Percentiles rank a stretch among this genome's conserved stretches.
Conservation (phyloP, 2,113 vertebrate genomes). For the Phyllostomus discolor region DNA sequence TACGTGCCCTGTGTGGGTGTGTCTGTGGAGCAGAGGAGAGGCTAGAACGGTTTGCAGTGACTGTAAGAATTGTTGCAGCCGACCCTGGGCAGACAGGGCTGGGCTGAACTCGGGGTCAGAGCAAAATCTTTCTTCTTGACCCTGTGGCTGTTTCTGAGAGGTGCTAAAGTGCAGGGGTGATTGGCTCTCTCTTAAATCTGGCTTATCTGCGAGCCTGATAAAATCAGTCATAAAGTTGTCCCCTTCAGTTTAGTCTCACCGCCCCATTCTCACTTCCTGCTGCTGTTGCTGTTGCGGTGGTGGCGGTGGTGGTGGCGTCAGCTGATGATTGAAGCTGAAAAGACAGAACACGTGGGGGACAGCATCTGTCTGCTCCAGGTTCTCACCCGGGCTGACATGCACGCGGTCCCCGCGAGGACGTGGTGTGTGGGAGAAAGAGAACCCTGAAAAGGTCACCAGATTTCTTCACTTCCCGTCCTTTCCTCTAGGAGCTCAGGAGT, state of each 20-base stretch:
- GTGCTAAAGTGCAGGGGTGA: not conserved
- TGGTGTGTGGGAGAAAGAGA: fast-evolving
- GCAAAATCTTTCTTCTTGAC: not conserved
- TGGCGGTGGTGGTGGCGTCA: no score
- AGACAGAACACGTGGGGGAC: not conserved
- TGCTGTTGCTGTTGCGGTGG: not conserved
- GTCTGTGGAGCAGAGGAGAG: not conserved
- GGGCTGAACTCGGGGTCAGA: not conserved
- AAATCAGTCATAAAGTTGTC: not conserved
- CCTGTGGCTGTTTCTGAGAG: not conserved
- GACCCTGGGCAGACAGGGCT: not conserved
- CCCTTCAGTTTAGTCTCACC: not conserved
- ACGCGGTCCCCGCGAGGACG: not conserved
- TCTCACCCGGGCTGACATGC: fast-evolving
- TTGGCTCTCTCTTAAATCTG: not conserved
- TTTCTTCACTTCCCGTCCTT: not conserved
- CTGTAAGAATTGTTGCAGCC: not conserved
- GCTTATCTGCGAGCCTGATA: not conserved
- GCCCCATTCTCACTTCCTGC: not conserved
- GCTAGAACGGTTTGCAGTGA: not conserved
- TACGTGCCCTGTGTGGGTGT: not conserved
- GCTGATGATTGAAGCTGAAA: not conserved
- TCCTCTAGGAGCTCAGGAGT: not conserved
- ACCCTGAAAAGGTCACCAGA: not conserved
- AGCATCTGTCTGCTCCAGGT: not conserved